Conservation (phyloP, 2,113 vertebrate genomes). For the Eleginops maclovinus region DNA sequence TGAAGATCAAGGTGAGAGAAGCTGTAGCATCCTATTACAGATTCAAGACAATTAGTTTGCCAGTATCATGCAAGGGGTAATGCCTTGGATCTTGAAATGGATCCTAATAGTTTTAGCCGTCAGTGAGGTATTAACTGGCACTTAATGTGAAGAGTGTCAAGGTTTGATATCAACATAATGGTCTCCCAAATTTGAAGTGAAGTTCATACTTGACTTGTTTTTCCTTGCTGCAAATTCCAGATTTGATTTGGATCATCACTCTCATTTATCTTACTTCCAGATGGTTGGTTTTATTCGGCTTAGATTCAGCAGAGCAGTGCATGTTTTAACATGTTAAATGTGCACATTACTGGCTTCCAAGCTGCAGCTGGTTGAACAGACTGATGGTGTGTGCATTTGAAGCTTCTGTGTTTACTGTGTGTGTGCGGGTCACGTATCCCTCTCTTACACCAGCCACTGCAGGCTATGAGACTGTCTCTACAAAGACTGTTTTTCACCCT, state of each 20-base stretch:
- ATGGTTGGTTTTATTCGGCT: neutral
- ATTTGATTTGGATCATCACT: neutral
- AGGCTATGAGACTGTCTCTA: constrained; percentile 34
- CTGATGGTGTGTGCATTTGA: constrained; percentile 13
- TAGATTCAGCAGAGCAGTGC: neutral
- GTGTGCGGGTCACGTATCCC: neutral
- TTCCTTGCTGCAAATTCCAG: neutral
- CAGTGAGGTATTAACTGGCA: neutral
- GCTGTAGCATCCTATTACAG: constrained; percentile 55
- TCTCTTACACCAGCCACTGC: neutral
- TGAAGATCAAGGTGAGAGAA: constrained; percentile 74
- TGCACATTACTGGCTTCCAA: constrained; percentile 19
- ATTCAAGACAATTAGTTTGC: constrained; percentile 28
- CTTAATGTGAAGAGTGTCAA: neutral
- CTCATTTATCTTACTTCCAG: neutral
- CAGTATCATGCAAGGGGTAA: neutral
- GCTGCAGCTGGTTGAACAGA: constrained; percentile 51
- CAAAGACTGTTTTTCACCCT: constrained; percentile 46
- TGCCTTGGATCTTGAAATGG: constrained; percentile 25
- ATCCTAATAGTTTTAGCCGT: constrained; percentile 9
- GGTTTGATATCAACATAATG: neutral
- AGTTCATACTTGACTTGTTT: neutral
- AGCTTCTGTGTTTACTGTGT: neutral
- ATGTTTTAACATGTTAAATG: neutral
- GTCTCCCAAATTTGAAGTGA: neutral